Percentiles rank a stretch among this genome's conserved stretches.
phyloP scores from a whole-genome alignment of 1,140 invertebrate genomes.

The Platyura marginata region DNA sequence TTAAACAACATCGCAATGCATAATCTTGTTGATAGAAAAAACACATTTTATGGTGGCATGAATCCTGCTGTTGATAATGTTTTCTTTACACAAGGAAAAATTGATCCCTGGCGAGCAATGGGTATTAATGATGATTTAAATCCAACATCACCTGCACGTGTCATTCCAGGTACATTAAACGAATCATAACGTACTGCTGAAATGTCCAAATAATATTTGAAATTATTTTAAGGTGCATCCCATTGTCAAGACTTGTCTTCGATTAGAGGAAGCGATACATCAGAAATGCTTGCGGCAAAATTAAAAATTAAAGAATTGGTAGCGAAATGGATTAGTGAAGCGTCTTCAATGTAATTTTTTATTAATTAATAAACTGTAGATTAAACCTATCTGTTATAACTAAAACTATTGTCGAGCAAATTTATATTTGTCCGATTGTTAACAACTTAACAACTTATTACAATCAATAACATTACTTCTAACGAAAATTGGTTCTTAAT shows the following conservation, averaged over 20 bases:
- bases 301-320: too few relatives aligned
- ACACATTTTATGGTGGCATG: constrained; percentile 36
- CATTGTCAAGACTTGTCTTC: constrained; percentile 56
- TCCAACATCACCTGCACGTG: constrained; percentile 29
- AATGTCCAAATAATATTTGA: constrained; percentile 4
- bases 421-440: too few relatives aligned
- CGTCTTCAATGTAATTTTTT: too few relatives aligned
- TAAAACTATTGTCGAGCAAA: too few relatives aligned
- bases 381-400: too few relatives aligned
- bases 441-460: too few relatives aligned
- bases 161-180: constrained; percentile 14
- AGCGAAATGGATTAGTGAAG: too few relatives aligned
- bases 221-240: constrained; percentile 38
- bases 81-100: constrained; percentile 37
- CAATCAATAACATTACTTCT: too few relatives aligned
- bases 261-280: constrained; percentile 28
- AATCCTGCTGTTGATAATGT: constrained; percentile 35
- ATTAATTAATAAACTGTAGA: too few relatives aligned
- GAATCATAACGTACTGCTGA: constrained; percentile 2
- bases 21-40: constrained; percentile 31
- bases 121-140: constrained; percentile 34
- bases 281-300: constrained; percentile 37
- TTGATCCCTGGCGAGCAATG: constrained; percentile 45
- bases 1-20: constrained; percentile 28
- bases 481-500: too few relatives aligned